Base-by-base conservation (phyloP, 2,888 invertebrate species). In the Tiliacea citrago region DNA sequence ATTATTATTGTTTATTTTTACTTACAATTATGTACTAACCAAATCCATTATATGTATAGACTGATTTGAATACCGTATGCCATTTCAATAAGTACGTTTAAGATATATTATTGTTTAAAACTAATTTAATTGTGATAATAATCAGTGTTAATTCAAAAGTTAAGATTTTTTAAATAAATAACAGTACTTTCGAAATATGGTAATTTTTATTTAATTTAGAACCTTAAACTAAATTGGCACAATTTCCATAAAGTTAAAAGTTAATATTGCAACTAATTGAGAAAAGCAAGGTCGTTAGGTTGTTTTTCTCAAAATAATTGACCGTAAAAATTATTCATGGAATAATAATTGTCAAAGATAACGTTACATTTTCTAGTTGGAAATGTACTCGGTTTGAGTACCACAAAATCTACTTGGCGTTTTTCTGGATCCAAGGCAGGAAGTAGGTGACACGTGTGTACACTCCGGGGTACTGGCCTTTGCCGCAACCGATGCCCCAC, bases 401-500 rank as follows among this genome's bases (percentile, higher is more conserved):
- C 49, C n/a, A 53, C 29, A 12, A n/a, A 58, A 47, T 74, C 81
- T 97, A 97, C 93, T 98, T 97, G 72, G 98, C 97, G 94, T 99
- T 98, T 94, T 98, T 98, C 89, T 97, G 97, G 90, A 99, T 98
- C 99, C 99, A 99, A 42, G 98, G 98, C 88, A 98, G 93, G 96
- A 98, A 98, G 86, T 98, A 97, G 65, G 98, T 98, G 77, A 98
- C 98, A 86, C 98, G 97, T 0, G 98, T 98, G 93, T 99, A 99
- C 6, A 99, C 99, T 24, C 99, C 99, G 0, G 98, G 99, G 94
- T 98, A 99, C 91, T 98, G 98, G 35, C 98, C 98, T 95, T 98
- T 98, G 73, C 98, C 98, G 92, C 99, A 99, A 55, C 98, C 98
- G 87, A 99, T 98, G 81, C 99, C 99, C 98, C 98, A 99, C 21